Conservation (phyloP, 2,797 vertebrate species). For the Sciaenops ocellatus region DNA sequence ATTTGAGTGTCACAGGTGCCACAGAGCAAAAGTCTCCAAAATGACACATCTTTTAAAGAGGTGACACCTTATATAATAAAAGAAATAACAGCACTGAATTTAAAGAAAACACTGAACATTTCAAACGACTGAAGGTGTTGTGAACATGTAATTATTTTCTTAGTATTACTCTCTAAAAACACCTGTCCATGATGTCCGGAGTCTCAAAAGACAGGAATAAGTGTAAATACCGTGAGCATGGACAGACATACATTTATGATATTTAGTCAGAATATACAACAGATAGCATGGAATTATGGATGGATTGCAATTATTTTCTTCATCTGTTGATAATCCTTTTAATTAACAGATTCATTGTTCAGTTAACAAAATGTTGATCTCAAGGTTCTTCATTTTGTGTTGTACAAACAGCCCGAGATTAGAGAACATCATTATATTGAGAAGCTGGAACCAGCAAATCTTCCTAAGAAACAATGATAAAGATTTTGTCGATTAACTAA, state of each 20-base stretch:
- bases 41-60: slow-evolving; percentile 4
- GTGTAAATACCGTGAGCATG: neutral
- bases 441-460: neutral
- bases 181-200: neutral
- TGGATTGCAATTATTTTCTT: neutral
- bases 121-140: neutral
- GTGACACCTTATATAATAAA: slow-evolving; percentile 15
- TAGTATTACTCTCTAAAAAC: neutral
- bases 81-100: neutral
- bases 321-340: neutral
- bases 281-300: neutral
- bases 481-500: neutral
- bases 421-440: neutral
- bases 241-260: neutral
- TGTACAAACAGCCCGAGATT: neutral
- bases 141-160: neutral
- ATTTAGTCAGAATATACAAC: neutral
- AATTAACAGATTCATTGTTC: too few relatives aligned
- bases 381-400: neutral
- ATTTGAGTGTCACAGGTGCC: neutral
- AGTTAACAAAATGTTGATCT: neutral
- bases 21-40: neutral
- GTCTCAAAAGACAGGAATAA: neutral
- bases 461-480: too few relatives aligned
- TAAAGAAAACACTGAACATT: neutral